A percentile compares a stretch with the other conserved stretches of the same genome.
Conservation (phyloP, 2,797 vertebrate species). For the Erpetoichthys calabaricus region DNA sequence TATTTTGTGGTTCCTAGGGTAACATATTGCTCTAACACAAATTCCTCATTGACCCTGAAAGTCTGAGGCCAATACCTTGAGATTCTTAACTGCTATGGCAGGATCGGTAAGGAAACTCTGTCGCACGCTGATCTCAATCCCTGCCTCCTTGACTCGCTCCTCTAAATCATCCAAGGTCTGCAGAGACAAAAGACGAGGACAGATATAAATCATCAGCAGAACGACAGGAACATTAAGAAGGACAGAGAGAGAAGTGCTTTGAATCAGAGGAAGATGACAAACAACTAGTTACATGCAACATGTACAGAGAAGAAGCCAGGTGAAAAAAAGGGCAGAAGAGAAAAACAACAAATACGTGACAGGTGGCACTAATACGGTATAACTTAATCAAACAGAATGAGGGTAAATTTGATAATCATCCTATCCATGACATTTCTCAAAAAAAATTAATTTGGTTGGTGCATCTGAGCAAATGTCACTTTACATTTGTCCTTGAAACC, state of each 20-base stretch:
- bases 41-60: too few species aligned
- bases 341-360: not conserved
- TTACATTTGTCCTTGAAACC: too few species aligned
- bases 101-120: constrained; percentile 93
- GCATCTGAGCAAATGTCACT: too few species aligned
- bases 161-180: constrained; percentile 88
- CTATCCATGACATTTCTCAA: too few species aligned
- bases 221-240: constrained; percentile 10
- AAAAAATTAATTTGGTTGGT: too few species aligned
- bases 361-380: too few species aligned
- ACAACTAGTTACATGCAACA: not conserved
- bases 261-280: too few species aligned
- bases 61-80: constrained; percentile 56
- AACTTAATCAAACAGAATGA: too few species aligned
- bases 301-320: not conserved
- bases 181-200: constrained; percentile 16
- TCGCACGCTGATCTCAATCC: constrained; percentile 86
- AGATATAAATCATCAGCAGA: not conserved
- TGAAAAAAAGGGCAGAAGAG: not conserved
- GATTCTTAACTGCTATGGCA: constrained; percentile 81
- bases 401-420: too few species aligned
- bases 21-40: too few species aligned
- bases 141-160: constrained; percentile 76
- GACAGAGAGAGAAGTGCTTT: constrained; percentile 4
- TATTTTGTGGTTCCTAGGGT: too few species aligned